A percentile compares a stretch with the other conserved stretches of the same genome.
phyloP scores from a whole-genome alignment of 2,113 vertebrate genomes.

The Syngnathus typhle region DNA sequence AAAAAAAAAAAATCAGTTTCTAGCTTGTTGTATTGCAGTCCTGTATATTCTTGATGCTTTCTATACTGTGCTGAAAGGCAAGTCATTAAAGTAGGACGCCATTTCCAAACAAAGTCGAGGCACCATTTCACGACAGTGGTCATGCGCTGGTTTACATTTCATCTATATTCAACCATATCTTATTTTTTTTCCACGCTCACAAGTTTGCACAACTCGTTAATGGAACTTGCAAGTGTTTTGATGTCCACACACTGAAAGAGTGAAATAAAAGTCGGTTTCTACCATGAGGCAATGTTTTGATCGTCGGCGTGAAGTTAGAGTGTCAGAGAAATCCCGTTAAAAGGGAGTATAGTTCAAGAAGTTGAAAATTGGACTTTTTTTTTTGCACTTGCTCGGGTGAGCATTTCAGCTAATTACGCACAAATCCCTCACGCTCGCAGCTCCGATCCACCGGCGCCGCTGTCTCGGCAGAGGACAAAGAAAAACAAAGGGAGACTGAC shows the following conservation, averaged over 20 bases:
- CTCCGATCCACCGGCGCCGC: slow-evolving; percentile 63
- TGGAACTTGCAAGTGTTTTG: slow-evolving; percentile 60
- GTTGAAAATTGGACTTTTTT: slow-evolving; percentile 68
- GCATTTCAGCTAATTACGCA: slow-evolving; percentile 75
- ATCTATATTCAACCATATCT: slow-evolving; percentile 14
- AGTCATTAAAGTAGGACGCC: not conserved
- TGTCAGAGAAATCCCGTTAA: slow-evolving; percentile 61
- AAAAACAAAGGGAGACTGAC: slow-evolving; percentile 70
- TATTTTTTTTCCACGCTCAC: slow-evolving; percentile 41
- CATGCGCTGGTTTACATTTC: slow-evolving; percentile 23
- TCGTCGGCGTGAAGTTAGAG: slow-evolving; percentile 65
- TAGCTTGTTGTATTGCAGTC: not conserved
- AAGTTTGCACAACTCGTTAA: slow-evolving; percentile 67
- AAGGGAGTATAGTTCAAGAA: slow-evolving; percentile 65
- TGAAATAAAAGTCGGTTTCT: slow-evolving; percentile 62
- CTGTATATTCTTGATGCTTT: not conserved
- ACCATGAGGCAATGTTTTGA: slow-evolving; percentile 68
- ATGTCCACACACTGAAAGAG: slow-evolving; percentile 61
- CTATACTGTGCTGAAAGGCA: not conserved
- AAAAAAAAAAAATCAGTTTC: not conserved
- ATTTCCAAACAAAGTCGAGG: slow-evolving; percentile 8
- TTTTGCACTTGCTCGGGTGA: slow-evolving; percentile 59
- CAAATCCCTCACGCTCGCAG: slow-evolving; percentile 66
- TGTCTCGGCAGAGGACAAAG: slow-evolving; percentile 69
- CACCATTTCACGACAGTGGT: slow-evolving; percentile 31